Percentiles rank a stretch among this genome's conserved stretches.
These are phyloP conservation scores for Orius laevigatus DNA, from an alignment of 1,140 invertebrate species.

Conservation along the genomic window DNA sequence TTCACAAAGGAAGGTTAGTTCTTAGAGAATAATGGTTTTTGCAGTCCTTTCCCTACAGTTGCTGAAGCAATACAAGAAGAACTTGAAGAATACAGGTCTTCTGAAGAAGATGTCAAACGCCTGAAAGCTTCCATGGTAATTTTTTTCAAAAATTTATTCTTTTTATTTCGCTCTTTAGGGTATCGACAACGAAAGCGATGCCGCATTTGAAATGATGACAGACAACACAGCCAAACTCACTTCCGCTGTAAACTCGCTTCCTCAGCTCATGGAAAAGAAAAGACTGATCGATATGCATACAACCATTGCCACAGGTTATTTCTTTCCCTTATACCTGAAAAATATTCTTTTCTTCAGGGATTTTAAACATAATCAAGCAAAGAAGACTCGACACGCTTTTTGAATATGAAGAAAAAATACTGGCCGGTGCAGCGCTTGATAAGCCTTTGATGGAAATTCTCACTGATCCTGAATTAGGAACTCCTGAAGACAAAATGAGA, in stretches of 20 bases:
- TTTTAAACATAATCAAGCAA: slow-evolving; percentile 77
- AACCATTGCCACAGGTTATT: slow-evolving; percentile 76
- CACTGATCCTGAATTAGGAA: slow-evolving; percentile 70
- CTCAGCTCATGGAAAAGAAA: slow-evolving; percentile 93
- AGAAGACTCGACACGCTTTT: slow-evolving; percentile 90
- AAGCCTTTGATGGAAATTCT: slow-evolving; percentile 64
- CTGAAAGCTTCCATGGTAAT: slow-evolving; percentile 76
- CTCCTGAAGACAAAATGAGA: slow-evolving; percentile 82
- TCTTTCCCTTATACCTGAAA: not conserved
- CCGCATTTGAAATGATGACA: slow-evolving; percentile 63
- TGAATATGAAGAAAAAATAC: slow-evolving; percentile 94
- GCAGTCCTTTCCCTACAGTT: slow-evolving; percentile 87
- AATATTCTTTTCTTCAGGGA: slow-evolving; percentile 32
- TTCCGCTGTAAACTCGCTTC: slow-evolving; percentile 85
- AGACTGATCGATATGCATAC: slow-evolving; percentile 96
- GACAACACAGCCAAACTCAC: slow-evolving; percentile 91
- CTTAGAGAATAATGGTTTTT: slow-evolving; percentile 13
- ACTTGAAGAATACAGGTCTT: slow-evolving; percentile 79
- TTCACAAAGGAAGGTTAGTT: slow-evolving; percentile 61
- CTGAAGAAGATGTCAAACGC: slow-evolving; percentile 92
- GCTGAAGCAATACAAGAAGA: slow-evolving; percentile 98
- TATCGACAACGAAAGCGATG: slow-evolving; percentile 58
- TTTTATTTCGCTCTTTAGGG: slow-evolving; percentile 30
- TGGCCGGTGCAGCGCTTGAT: slow-evolving; percentile 63
- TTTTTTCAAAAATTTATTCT: not conserved